These are phyloP conservation scores for Natator depressus DNA, from an alignment of 2,113 vertebrate species.

Conservation along the genomic window DNA sequence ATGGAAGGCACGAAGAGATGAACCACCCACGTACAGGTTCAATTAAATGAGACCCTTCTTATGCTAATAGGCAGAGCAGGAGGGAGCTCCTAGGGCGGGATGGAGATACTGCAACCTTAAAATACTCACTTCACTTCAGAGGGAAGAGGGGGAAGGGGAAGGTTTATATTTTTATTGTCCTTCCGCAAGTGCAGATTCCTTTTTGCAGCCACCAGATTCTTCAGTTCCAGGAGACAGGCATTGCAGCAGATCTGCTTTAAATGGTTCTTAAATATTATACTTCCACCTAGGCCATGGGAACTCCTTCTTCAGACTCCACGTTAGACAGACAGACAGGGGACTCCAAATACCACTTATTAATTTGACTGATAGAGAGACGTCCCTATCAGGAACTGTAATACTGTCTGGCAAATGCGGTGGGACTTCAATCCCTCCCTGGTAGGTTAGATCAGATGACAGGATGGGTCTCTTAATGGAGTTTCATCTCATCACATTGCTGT, in stretches of 20 bases:
- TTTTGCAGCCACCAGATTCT: neutral
- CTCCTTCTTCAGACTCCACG: neutral
- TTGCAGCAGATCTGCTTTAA: neutral
- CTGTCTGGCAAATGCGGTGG: neutral
- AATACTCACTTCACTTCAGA: neutral
- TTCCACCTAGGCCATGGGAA: accelerated
- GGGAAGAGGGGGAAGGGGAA: neutral
- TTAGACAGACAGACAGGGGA: neutral
- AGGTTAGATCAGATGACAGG: neutral
- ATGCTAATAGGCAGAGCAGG: neutral
- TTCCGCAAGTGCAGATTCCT: neutral
- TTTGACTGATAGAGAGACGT: neutral
- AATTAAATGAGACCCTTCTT: neutral
- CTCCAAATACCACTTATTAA: neutral
- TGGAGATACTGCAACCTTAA: neutral
- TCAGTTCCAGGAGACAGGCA: neutral
- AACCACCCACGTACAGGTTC: neutral
- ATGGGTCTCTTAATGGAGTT: neutral
- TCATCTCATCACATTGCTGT: constrained; percentile 5
- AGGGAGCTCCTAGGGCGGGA: neutral
- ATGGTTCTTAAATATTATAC: neutral
- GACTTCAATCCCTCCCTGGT: neutral
- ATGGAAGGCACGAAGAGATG: neutral
- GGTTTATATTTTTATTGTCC: neutral
- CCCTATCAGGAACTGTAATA: neutral